Base-by-base conservation (phyloP, 1,140 invertebrate genomes). In the Drosophila kepulauana region DNA sequence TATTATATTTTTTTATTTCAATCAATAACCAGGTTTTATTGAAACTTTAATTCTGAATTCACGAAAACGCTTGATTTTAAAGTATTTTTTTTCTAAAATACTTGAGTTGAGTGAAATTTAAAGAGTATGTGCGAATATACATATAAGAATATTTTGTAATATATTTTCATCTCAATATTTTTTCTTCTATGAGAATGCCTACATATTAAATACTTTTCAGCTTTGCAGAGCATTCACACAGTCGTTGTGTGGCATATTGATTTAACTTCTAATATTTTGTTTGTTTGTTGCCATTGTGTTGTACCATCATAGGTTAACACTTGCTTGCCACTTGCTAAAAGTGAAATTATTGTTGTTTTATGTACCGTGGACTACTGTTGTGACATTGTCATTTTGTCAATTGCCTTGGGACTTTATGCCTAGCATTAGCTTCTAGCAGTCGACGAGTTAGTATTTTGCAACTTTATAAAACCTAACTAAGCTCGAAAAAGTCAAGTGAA, bases 301-400 rank as follows among this genome's bases (percentile, higher is more conserved):
- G 35, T 38, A 3, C 35, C 35, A 51, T 51, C 35, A 51, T 51
- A 66, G 64, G 65, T 65, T 87, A 86, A 86, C 82, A 86, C n/a
- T 20, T 20, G 46, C 51, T 52, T 11, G 63, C 56, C 51, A 88
- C 67, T 81, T 85, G 85, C 85, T 88, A 90, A 88, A 88, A 88
- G 85, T 90, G 85, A 88, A 88, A 88, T 85, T 88, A 85, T 79
- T 76, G 78, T 77, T 79, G 72, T 84, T 89, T 59, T 49, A 30
- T 15, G 10, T 52, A 52, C 25, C 5, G 25, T 13, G 10, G 5
- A 52, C 45, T 28, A n/a, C 20, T 25, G 33, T 57, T 56, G 52
- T 35, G 8, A 13, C n/a, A 33, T 20, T 54, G 11, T 28, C 25
- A 52, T 13, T 54, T 35, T 16, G 49, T 5, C 25, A 28, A 35